Evolutionary conservation across 30 jellyfish, hydroid and myxozoan species (phyloP).

Genomic region (Nemopilema nomurai): DNA sequence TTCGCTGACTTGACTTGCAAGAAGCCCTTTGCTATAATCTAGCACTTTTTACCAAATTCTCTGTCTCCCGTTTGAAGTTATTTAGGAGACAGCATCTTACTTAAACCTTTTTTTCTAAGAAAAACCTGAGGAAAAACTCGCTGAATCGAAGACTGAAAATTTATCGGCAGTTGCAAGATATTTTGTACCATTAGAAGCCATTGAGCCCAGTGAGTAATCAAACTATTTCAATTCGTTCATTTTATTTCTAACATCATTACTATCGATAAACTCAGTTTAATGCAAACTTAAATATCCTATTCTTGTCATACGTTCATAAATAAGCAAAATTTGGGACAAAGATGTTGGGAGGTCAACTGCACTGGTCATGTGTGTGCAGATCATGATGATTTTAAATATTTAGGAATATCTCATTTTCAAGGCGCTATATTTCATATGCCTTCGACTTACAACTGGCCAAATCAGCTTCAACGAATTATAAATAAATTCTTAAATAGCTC

Average conservation of each 20-base stretch:
- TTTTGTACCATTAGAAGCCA: conserved; percentile 81
- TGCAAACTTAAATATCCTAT: neutral
- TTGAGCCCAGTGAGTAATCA: conserved; percentile 62
- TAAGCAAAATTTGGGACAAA: neutral
- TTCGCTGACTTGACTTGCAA: too few species aligned
- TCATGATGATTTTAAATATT: too few species aligned
- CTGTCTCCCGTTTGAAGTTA: too few species aligned
- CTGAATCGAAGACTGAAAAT: neutral
- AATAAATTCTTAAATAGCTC: too few species aligned
- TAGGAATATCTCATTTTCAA: too few species aligned
- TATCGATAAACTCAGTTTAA: too few species aligned
- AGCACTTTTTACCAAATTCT: too few species aligned
- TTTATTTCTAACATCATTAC: neutral
- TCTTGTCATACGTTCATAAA: neutral
- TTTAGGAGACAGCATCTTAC: too few species aligned
- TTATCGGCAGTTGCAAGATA: conserved; percentile 28
- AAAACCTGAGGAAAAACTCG: neutral
- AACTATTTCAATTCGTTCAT: neutral
- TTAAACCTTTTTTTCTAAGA: neutral
- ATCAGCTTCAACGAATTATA: too few species aligned
- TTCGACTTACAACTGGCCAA: too few species aligned
- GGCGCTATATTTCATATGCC: too few species aligned
- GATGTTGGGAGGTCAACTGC: neutral
- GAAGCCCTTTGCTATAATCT: too few species aligned
- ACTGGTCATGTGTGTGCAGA: neutral